Evolutionary conservation across 2,113 vertebrate species (phyloP).

Genomic region (Petroica traversi): DNA sequence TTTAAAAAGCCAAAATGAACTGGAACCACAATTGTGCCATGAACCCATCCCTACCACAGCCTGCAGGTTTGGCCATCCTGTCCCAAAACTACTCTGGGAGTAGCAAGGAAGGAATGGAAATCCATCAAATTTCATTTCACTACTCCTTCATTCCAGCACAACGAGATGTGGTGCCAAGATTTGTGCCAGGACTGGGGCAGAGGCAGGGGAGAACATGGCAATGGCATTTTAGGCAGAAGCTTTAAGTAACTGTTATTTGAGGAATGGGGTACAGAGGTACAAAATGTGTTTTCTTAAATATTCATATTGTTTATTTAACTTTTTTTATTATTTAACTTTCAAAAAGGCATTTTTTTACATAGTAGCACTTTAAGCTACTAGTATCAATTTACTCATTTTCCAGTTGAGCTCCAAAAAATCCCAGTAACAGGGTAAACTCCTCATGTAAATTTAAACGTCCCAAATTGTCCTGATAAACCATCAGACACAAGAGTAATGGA

Average conservation of each 20-base stretch:
- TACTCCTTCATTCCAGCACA: background rate
- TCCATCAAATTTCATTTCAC: background rate
- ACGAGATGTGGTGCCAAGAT: fast-evolving
- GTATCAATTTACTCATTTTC: background rate
- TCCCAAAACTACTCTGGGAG: background rate
- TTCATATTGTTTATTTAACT: background rate
- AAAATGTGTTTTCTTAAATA: background rate
- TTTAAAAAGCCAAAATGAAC: background rate
- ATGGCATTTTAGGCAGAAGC: background rate
- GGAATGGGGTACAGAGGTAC: background rate
- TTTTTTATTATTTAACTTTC: background rate
- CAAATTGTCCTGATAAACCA: background rate
- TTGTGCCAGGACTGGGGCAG: background rate
- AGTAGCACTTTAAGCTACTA: background rate
- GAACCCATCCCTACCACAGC: background rate
- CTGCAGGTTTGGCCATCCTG: background rate
- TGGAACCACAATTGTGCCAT: background rate
- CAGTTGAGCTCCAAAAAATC: background rate
- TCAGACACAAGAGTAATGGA: background rate
- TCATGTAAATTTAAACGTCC: background rate
- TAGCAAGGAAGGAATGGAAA: background rate
- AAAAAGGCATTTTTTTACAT: background rate
- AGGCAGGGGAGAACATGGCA: background rate
- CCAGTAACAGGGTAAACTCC: background rate
- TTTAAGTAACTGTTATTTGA: background rate